A percentile compares a stretch with the other conserved stretches of the same genome.
phyloP scores from a whole-genome alignment of 2,888 invertebrate species.

The Hypolimnas misippus region DNA sequence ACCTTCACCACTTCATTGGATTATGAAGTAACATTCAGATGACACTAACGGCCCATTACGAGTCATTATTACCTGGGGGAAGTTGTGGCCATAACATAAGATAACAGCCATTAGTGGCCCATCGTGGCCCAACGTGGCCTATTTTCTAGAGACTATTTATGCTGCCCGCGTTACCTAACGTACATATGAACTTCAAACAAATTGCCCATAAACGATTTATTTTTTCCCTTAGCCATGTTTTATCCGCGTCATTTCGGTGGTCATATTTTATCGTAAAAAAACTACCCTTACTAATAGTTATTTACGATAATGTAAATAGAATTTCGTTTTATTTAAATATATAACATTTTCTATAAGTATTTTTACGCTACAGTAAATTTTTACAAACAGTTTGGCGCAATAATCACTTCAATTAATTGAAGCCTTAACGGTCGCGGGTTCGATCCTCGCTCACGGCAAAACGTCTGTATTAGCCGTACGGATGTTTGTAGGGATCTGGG shows the following conservation, averaged over 20 bases:
- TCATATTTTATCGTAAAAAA: conserved; percentile 7
- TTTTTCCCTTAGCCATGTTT: conserved; percentile 11
- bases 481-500: too few species aligned
- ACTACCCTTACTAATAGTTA: not conserved
- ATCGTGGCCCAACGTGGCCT: conserved; percentile 7
- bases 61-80: conserved; percentile 37
- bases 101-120: conserved; percentile 23
- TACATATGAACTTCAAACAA: conserved; percentile 12
- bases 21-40: conserved; percentile 12
- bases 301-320: not conserved
- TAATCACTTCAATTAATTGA: too few species aligned
- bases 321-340: not conserved
- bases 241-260: not conserved
- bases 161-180: conserved; percentile 14
- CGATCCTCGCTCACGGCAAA: too few species aligned
- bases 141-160: conserved; percentile 28
- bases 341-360: not conserved
- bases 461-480: too few species aligned
- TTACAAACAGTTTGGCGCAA: not conserved
- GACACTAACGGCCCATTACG: conserved; percentile 35
- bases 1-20: not conserved
- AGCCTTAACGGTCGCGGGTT: too few species aligned
- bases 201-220: conserved; percentile 21
- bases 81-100: conserved; percentile 30
- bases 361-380: not conserved